Conservation (phyloP, 2,888 invertebrate species). For the Tetropium fuscum region DNA sequence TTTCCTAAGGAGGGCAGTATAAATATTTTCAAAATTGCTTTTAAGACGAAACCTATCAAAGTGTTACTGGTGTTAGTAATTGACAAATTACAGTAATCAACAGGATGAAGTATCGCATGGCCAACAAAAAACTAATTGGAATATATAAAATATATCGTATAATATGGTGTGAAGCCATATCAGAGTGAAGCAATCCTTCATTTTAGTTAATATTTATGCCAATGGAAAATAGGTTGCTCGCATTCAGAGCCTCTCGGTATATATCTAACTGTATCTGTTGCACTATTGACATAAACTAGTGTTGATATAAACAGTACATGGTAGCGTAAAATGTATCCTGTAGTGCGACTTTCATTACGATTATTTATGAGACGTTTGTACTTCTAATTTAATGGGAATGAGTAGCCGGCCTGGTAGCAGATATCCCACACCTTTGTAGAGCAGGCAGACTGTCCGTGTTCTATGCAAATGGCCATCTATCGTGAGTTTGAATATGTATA, state of each 20-base stretch:
- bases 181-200: too few relatives aligned
- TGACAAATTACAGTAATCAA: too few relatives aligned
- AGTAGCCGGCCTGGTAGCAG: conserved; percentile 21
- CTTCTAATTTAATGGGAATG: conserved; percentile 24
- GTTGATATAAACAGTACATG: conserved; percentile 35
- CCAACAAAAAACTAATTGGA: too few relatives aligned
- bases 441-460: conserved; percentile 38
- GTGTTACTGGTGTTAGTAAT: too few relatives aligned
- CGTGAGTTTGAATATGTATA: conserved; percentile 57
- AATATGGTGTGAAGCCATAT: too few relatives aligned
- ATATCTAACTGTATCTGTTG: conserved; percentile 26
- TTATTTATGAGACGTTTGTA: conserved; percentile 26
- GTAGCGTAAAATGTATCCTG: conserved; percentile 2
- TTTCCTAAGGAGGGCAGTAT: too few relatives aligned
- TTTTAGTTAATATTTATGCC: neutral
- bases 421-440: conserved; percentile 32
- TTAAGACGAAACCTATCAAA: too few relatives aligned
- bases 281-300: conserved; percentile 32
- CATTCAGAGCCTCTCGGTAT: neutral
- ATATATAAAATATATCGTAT: too few relatives aligned
- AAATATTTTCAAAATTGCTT: too few relatives aligned
- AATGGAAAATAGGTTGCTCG: neutral
- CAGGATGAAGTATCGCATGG: too few relatives aligned
- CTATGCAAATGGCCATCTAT: conserved; percentile 55
- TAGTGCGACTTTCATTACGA: conserved; percentile 18